Evolutionary conservation across 2,888 invertebrate species (phyloP).

Genomic region (Pharmacophagus antenor): DNA sequence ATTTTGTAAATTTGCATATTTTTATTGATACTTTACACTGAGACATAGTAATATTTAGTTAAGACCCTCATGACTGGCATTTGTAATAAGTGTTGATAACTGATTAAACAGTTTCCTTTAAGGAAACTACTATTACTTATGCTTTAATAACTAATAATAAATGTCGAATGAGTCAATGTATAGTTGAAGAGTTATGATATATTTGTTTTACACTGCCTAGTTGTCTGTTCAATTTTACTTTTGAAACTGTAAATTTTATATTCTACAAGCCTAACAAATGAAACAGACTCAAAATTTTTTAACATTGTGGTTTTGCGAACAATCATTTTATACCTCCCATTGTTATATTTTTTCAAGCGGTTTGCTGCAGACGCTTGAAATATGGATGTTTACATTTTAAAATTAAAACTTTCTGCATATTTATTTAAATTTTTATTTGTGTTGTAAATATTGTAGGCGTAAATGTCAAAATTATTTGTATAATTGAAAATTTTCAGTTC

Average conservation of each 20-base stretch:
- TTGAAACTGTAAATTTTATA: background rate
- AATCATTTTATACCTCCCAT: constrained; percentile 13
- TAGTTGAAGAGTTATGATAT: too few species aligned
- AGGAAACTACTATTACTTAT: background rate
- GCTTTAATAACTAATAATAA: background rate
- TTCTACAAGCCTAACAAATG: background rate
- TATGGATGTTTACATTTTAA: constrained; percentile 12
- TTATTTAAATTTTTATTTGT: background rate
- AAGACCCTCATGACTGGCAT: too few species aligned
- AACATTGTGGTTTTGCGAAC: constrained; percentile 18
- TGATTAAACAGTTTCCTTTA: too few species aligned
- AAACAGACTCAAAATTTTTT: constrained; percentile 11
- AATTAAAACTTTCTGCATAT: constrained; percentile 14
- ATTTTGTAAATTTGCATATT: too few species aligned
- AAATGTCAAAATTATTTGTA: too few species aligned
- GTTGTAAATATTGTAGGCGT: background rate
- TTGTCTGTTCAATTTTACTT: background rate
- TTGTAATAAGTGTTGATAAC: background rate
- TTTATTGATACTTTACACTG: too few species aligned
- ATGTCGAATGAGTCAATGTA: background rate
- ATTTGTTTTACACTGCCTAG: background rate
- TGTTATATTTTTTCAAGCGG: constrained; percentile 19
- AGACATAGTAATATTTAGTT: too few species aligned
- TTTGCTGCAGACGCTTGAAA: constrained; percentile 9
- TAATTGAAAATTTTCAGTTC: too few species aligned